Base-by-base conservation (phyloP, 2,797 vertebrate genomes). In the Pterois miles region DNA sequence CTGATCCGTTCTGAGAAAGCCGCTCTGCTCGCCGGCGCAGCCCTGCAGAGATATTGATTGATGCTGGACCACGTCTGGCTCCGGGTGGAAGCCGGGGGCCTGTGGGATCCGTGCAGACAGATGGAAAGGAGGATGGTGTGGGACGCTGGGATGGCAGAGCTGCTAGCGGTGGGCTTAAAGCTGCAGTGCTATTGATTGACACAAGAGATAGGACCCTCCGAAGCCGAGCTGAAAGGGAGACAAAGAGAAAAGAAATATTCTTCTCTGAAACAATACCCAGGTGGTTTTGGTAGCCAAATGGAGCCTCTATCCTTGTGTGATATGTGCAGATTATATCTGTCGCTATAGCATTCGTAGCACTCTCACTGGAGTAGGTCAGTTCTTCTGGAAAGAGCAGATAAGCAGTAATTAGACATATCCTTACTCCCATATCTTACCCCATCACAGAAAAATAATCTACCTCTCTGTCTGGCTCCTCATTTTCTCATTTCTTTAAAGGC, bases 181-280 rank as follows among this genome's bases (percentile, higher is more conserved):
- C 87, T 82, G 88, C 82, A 89, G 75, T 18, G 57, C 11, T 86
- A 91, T 89, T 78, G 91, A 92, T 90, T 66, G 81, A 86, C 82
- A 89, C 27, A 1, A 58, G 75, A 90, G 88, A 86, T 34, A 86
- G 34, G 4, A 22, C 40, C 1, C 8, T 31, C 36, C 0, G 9
- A 72, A 76, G 60, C 68, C 7, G 33, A 9, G 76, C 74, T 65
- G 75, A 80, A 20, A 65, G 56, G 40, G 1, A 84, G 70, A 82
- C 76, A 52, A 34, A 81, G 81, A 74, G 16, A 54, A 48, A 33
- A n/a, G 70, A 54, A 53, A 52, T 20, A 9, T 36, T 70, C 20
- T 6, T 23, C 64, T 33, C 38, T 4, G 46, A 75, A 87, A 64
- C 56, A 9, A 62, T 63, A 80, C 70, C 43, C 4, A 0, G 29